phyloP scores from a whole-genome alignment of 2,797 vertebrate species.

The Kryptopterus vitreolus region DNA sequence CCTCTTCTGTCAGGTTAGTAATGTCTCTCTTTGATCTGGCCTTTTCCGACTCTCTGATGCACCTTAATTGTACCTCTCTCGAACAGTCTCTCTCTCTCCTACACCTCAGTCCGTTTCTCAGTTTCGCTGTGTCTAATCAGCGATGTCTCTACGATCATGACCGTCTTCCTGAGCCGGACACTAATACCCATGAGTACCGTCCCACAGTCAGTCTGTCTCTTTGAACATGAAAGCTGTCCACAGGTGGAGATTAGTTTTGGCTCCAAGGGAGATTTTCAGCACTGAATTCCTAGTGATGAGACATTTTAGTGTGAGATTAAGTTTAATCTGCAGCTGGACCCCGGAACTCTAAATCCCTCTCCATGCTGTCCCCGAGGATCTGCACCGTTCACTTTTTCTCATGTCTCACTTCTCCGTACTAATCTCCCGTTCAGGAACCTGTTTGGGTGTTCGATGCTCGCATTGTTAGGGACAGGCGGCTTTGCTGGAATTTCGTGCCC shows the following conservation, averaged over 20 bases:
- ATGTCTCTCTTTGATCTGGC: background rate
- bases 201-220: background rate
- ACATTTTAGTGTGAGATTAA: constrained; percentile 15
- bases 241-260: constrained; percentile 19
- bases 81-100: background rate
- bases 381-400: background rate
- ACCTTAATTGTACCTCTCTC: background rate
- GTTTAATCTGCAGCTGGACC: constrained; percentile 21
- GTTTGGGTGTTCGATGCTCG: background rate
- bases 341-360: background rate
- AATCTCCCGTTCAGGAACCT: constrained; percentile 24
- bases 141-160: constrained; percentile 14
- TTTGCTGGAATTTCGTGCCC: constrained; percentile 12
- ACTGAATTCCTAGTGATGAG: constrained; percentile 1
- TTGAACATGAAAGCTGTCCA: constrained; percentile 10
- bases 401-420: constrained; percentile 5
- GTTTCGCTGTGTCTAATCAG: background rate
- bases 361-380: background rate
- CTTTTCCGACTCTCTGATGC: background rate
- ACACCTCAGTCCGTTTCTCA: background rate
- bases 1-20: background rate
- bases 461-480: background rate
- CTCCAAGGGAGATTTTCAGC: background rate
- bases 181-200: background rate
- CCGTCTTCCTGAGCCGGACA: background rate